Percentiles rank a stretch among this genome's conserved stretches.
These are phyloP conservation scores for Eudemis profundana DNA, from an alignment of 2,888 invertebrate genomes.

Conservation along the genomic window DNA sequence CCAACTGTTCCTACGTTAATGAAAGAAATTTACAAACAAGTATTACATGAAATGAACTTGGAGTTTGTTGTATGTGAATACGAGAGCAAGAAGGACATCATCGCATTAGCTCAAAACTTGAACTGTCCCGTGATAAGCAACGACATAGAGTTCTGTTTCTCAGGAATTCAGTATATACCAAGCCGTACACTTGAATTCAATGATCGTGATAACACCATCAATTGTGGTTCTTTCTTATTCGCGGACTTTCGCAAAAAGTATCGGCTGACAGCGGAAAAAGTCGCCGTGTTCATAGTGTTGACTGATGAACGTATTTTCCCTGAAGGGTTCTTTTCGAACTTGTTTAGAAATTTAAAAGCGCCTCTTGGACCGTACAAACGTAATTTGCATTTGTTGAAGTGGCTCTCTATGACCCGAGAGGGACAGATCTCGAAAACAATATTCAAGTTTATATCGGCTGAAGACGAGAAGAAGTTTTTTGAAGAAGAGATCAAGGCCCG, in stretches of 20 bases:
- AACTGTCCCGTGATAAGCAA: slow-evolving; percentile 57
- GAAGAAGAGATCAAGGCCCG: slow-evolving; percentile 20
- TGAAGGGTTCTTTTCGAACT: slow-evolving; percentile 46
- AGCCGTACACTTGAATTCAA: slow-evolving; percentile 45
- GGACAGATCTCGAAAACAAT: slow-evolving; percentile 6
- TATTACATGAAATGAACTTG: slow-evolving; percentile 57
- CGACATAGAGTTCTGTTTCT: slow-evolving; percentile 58
- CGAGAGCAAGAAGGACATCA: slow-evolving; percentile 56
- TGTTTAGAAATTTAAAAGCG: slow-evolving; percentile 22
- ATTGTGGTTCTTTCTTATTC: slow-evolving; percentile 50
- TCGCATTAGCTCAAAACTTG: slow-evolving; percentile 55
- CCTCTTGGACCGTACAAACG: slow-evolving; percentile 8
- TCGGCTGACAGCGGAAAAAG: slow-evolving; percentile 50
- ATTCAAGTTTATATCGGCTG: slow-evolving; percentile 8
- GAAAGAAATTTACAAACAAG: slow-evolving; percentile 53
- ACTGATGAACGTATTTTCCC: slow-evolving; percentile 52
- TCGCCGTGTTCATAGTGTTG: slow-evolving; percentile 54
- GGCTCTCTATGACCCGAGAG: slow-evolving; percentile 27
- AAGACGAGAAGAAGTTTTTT: slow-evolving; percentile 29
- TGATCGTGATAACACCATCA: slow-evolving; percentile 30
- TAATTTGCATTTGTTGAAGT: slow-evolving; percentile 23
- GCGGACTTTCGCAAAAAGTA: slow-evolving; percentile 50
- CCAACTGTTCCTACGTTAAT: slow-evolving; percentile 51
- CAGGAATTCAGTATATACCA: slow-evolving; percentile 55
- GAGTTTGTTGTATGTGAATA: slow-evolving; percentile 53